These are phyloP conservation scores for Apis mellifera DNA, from an alignment of 1,140 invertebrate species.

Conservation along the genomic window Amel_HAv3.1 CM009935.2:8781001-8781500, in stretches of 20 bases:
- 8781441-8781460: neutral
- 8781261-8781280: slow-evolving; percentile 38
- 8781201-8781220: neutral
- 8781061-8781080: no score
- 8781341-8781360: neutral
- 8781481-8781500: neutral
- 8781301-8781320: neutral
- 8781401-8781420: neutral
- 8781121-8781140: no score
- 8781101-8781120: neutral
- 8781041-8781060: no score
- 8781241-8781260: neutral
- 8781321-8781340: neutral
- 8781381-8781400: neutral
- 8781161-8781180: neutral
- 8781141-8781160: neutral
- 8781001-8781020: no score
- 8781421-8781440: neutral
- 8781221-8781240: slow-evolving; percentile 25
- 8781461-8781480: slow-evolving; percentile 18
- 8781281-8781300: neutral
- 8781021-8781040: no score
- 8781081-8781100: no score
- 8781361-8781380: neutral
- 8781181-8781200: neutral